These are phyloP conservation scores for Dysmachus trigonus DNA, from an alignment of 2,888 invertebrate species.

Conservation along the genomic window DNA sequence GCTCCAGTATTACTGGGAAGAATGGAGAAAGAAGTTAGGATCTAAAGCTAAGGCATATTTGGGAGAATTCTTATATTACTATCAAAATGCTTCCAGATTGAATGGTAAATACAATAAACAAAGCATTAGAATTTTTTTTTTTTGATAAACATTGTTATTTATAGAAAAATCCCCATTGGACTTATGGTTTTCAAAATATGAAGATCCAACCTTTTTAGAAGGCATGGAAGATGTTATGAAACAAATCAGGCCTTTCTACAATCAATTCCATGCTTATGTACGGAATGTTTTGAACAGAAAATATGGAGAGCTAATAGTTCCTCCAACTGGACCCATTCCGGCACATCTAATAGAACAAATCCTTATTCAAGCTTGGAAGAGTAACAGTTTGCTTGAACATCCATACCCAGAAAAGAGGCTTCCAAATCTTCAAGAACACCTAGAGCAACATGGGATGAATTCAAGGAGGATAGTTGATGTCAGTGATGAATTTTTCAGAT, in stretches of 20 bases:
- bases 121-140: no score
- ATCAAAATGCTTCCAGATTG: constrained; percentile 57
- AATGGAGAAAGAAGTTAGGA: constrained; percentile 59
- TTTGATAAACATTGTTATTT: background rate
- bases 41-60: constrained; percentile 59
- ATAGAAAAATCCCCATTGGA: constrained; percentile 51
- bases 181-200: constrained; percentile 58
- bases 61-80: constrained; percentile 57
- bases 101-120: constrained; percentile 50
- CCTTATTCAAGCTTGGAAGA: constrained; percentile 59
- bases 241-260: constrained; percentile 81
- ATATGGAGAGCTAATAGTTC: constrained; percentile 72
- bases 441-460: constrained; percentile 52
- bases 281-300: constrained; percentile 72
- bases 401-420: constrained; percentile 77
- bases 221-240: constrained; percentile 66
- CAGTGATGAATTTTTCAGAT: constrained; percentile 59
- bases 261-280: constrained; percentile 84
- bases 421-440: constrained; percentile 73
- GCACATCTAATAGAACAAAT: constrained; percentile 76
- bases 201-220: constrained; percentile 55
- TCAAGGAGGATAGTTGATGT: constrained; percentile 56
- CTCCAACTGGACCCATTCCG: constrained; percentile 76
- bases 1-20: constrained; percentile 59
- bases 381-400: constrained; percentile 67